phyloP scores from a whole-genome alignment of 2,113 vertebrate genomes.

The Corvus moneduloides region DNA sequence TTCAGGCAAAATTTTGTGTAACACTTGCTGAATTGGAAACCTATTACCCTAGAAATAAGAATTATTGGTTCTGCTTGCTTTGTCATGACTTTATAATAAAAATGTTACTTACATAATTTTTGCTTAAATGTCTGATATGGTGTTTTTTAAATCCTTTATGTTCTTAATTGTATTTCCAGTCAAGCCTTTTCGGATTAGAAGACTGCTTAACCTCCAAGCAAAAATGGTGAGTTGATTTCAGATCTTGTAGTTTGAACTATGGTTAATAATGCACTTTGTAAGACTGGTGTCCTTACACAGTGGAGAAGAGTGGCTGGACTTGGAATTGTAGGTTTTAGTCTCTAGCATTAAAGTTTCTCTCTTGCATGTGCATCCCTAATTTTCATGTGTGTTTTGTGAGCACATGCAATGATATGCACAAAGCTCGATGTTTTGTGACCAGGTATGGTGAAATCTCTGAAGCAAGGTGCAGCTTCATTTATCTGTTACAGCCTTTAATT shows the following conservation, averaged over 20 bases:
- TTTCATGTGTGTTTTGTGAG: not conserved
- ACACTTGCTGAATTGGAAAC: not conserved
- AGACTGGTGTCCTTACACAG: not conserved
- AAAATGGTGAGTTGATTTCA: constrained; percentile 82
- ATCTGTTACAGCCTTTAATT: not conserved
- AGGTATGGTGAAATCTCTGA: not conserved
- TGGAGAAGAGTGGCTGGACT: not conserved
- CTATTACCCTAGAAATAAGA: not conserved
- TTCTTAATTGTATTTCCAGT: constrained; percentile 72
- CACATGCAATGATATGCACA: not conserved
- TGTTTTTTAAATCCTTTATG: not conserved
- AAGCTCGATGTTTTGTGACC: not conserved
- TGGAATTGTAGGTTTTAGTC: not conserved
- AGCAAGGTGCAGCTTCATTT: not conserved
- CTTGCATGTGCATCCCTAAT: not conserved
- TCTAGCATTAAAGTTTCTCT: not conserved
- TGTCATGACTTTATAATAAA: not conserved
- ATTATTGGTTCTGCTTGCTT: not conserved
- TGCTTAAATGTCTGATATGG: not conserved
- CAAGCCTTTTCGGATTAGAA: constrained; percentile 86
- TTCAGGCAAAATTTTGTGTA: not conserved
- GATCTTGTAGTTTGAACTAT: not conserved
- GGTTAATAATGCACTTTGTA: not conserved
- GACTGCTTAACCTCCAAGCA: constrained; percentile 84
- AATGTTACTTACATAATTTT: not conserved